phyloP scores from a whole-genome alignment of 2,888 invertebrate species.

The Luperina nickerlii region DNA sequence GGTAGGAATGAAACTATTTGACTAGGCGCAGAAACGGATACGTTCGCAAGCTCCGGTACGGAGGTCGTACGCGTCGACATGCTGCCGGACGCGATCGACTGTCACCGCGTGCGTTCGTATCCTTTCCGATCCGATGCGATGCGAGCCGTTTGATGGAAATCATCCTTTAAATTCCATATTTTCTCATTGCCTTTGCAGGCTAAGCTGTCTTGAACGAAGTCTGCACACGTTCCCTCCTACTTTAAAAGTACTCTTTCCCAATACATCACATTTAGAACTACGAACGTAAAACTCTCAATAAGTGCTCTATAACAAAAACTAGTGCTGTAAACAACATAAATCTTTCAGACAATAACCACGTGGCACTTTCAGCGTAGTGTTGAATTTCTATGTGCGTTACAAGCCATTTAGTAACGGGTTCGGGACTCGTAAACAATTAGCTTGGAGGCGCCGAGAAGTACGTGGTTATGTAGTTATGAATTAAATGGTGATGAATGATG shows the following conservation, averaged over 20 bases:
- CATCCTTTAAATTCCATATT: not conserved
- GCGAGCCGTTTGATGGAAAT: no score
- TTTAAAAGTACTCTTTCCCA: not conserved
- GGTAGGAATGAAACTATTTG: no score
- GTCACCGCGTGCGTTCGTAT: no score
- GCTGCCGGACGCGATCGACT: no score
- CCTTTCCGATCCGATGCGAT: no score
- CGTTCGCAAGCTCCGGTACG: no score
- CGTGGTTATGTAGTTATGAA: slow-evolving; percentile 28
- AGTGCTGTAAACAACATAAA: slow-evolving; percentile 61
- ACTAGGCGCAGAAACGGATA: no score
- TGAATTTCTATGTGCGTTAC: slow-evolving; percentile 53
- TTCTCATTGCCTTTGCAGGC: not conserved
- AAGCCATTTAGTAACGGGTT: slow-evolving; percentile 43
- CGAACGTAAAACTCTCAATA: slow-evolving; percentile 43
- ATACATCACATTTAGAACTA: slow-evolving; percentile 24
- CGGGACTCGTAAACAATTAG: slow-evolving; percentile 57
- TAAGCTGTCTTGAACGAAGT: not conserved
- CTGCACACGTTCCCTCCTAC: no score
- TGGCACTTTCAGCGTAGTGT: slow-evolving; percentile 59
- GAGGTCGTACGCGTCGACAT: no score
- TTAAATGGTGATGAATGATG: slow-evolving; percentile 28
- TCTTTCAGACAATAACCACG: slow-evolving; percentile 64
- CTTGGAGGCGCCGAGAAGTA: slow-evolving; percentile 10
- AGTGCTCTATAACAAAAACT: slow-evolving; percentile 51